Conservation (phyloP, 2,888 invertebrate genomes). For the Metellina segmentata region DNA sequence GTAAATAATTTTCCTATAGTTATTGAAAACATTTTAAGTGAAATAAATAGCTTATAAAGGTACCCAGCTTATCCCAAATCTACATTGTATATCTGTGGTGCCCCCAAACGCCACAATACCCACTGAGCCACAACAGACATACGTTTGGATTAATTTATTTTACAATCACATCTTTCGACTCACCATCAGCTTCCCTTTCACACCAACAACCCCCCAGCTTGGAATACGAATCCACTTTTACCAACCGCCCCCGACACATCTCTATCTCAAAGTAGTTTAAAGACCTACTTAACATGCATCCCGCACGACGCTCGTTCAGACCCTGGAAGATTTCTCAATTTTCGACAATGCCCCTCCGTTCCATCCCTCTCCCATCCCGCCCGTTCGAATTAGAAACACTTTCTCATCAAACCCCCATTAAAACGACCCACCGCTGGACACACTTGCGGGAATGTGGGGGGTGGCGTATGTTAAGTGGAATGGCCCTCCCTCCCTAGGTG, state of each 20-base stretch:
- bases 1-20: too few species aligned
- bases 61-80: too few species aligned
- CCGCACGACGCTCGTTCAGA: background rate
- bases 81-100: too few species aligned
- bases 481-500: background rate
- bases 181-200: background rate
- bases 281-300: background rate
- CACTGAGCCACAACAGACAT: too few species aligned
- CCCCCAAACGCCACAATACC: too few species aligned
- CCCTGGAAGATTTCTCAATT: background rate
- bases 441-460: background rate
- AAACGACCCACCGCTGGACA: background rate
- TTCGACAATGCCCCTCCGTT: background rate
- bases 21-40: too few species aligned
- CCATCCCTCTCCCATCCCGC: background rate
- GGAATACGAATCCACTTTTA: background rate
- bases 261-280: background rate
- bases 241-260: background rate
- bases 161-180: background rate
- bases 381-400: background rate
- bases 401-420: conserved; percentile 5
- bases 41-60: too few species aligned
- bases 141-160: too few species aligned
- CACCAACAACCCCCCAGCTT: background rate
- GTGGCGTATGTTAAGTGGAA: background rate